These are phyloP conservation scores for Hydroisotoma schaefferi DNA, from an alignment of 2,888 invertebrate genomes.

Conservation along the genomic window DNA sequence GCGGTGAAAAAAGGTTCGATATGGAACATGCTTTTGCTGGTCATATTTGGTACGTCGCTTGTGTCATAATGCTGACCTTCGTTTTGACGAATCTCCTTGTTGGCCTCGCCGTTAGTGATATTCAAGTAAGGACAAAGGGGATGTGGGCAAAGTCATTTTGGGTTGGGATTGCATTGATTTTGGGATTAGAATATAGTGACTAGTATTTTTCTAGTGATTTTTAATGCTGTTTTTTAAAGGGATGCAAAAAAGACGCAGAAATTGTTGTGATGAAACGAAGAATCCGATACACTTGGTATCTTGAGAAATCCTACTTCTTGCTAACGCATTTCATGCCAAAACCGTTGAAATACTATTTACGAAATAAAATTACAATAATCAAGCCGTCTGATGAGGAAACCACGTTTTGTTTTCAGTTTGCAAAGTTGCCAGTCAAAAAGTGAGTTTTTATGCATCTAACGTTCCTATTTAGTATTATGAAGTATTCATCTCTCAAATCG, in stretches of 20 bases:
- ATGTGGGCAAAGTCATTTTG: no score
- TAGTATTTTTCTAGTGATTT: no score
- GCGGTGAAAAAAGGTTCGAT: not conserved
- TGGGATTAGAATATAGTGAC: not conserved
- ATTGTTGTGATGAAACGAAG: conserved; percentile 36
- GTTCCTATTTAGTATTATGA: not conserved
- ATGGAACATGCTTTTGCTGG: conserved; percentile 17
- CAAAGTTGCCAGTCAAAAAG: not conserved
- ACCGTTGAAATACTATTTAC: conserved; percentile 15
- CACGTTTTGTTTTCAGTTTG: not conserved
- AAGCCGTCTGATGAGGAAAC: conserved; percentile 3
- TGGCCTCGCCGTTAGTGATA: conserved; percentile 39
- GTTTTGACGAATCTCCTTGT: conserved; percentile 39
- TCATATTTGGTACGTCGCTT: conserved; percentile 35
- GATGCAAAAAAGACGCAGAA: conserved; percentile 36
- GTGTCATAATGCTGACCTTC: conserved; percentile 34
- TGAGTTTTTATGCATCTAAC: not conserved
- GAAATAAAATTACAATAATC: conserved; percentile 26
- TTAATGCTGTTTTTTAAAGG: conserved; percentile 14
- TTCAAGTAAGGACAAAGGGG: no score
- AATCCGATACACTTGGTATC: conserved; percentile 35
- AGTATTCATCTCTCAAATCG: not conserved
- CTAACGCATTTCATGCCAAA: conserved; percentile 23
- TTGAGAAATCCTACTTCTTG: conserved; percentile 32
- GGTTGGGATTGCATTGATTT: no score